phyloP scores from a whole-genome alignment of 2,797 vertebrate species.

The Dendrocincla tyrannina region DNA sequence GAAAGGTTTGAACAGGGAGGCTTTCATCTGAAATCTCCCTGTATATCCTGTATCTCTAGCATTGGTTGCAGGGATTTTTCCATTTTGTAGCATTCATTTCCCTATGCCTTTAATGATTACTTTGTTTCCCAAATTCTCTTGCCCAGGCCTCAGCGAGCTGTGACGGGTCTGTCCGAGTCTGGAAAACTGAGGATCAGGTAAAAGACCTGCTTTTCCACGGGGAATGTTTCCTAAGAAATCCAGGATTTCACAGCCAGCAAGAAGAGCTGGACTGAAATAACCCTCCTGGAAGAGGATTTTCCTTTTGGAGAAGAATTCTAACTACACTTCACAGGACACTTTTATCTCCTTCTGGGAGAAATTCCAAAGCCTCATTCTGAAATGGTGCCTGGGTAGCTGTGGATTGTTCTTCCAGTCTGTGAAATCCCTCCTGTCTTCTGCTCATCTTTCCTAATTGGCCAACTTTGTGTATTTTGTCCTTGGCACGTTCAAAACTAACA shows the following conservation, averaged over 20 bases:
- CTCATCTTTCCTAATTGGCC: background rate
- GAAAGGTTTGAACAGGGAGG: background rate
- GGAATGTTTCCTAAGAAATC: background rate
- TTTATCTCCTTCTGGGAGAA: background rate
- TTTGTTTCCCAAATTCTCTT: conserved; percentile 37
- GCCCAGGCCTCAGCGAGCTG: conserved; percentile 91
- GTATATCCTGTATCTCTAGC: background rate
- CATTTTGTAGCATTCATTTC: background rate
- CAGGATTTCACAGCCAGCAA: background rate
- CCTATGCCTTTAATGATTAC: background rate
- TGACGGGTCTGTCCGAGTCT: conserved; percentile 92
- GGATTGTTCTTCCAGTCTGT: background rate
- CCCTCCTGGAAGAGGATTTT: background rate
- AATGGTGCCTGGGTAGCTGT: background rate
- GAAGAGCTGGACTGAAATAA: background rate
- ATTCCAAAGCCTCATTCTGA: background rate
- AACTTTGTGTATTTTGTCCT: background rate
- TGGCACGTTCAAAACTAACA: background rate
- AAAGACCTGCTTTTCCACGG: background rate
- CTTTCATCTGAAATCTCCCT: background rate
- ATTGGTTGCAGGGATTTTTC: background rate
- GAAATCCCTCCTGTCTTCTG: background rate
- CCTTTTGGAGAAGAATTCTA: background rate
- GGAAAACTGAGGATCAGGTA: conserved; percentile 93
- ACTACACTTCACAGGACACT: background rate